These are phyloP conservation scores for Leucophenga varia DNA, from an alignment of 1,140 invertebrate species.

Conservation along the genomic window DNA sequence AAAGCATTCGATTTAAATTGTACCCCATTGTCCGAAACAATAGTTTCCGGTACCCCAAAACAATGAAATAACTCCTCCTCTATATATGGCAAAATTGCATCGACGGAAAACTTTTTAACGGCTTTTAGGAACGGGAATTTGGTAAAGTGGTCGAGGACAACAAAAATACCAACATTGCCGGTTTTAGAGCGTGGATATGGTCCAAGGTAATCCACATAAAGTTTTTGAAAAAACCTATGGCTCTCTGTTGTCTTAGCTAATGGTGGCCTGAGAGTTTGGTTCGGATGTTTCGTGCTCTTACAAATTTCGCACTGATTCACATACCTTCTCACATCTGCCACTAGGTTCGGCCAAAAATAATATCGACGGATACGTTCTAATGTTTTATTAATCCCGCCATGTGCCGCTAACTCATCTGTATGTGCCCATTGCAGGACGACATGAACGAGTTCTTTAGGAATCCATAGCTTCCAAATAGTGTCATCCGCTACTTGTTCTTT, in stretches of 20 bases:
- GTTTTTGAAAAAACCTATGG: not conserved
- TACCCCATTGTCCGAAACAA: not conserved
- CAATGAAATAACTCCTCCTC: not conserved
- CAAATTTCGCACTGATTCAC: not conserved
- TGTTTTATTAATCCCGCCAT: conserved; percentile 3
- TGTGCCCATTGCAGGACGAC: no score
- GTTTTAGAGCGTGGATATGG: not conserved
- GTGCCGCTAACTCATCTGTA: no score
- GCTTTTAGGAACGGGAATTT: not conserved
- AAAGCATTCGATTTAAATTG: conserved; percentile 1
- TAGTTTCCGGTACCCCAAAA: not conserved
- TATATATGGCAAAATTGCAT: not conserved
- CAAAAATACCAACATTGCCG: not conserved
- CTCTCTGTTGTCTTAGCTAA: not conserved
- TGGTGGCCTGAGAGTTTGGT: not conserved
- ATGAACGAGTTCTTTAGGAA: no score
- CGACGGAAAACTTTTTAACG: not conserved
- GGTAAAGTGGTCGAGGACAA: no score
- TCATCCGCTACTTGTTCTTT: no score
- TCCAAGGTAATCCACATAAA: not conserved
- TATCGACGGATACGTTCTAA: not conserved
- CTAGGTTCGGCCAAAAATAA: not conserved
- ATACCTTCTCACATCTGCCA: not conserved
- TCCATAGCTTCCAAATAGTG: no score
- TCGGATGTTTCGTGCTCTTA: not conserved